These are phyloP conservation scores for Glyptemys insculpta DNA, from an alignment of 2,797 vertebrate genomes.

Conservation along the genomic window DNA sequence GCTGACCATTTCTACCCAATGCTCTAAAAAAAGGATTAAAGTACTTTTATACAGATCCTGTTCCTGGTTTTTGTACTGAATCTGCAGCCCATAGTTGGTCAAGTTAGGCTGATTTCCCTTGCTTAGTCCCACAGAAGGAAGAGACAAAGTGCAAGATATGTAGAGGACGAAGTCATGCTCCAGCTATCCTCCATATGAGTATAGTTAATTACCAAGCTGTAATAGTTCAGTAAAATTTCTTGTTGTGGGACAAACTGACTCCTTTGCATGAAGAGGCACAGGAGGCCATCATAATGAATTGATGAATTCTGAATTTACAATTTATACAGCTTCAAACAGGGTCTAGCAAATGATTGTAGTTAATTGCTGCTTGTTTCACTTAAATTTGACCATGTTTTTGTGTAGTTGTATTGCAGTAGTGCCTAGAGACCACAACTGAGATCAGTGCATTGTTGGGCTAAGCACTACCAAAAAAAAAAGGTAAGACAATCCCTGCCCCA, in stretches of 20 bases:
- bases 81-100: not conserved
- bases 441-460: not conserved
- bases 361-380: too few species aligned
- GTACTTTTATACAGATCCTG: too few species aligned
- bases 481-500: not conserved
- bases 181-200: not conserved
- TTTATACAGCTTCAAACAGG: not conserved
- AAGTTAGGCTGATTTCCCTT: not conserved
- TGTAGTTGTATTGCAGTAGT: too few species aligned
- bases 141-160: not conserved
- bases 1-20: too few species aligned
- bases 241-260: not conserved
- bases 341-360: not conserved
- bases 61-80: not conserved
- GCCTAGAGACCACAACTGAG: not conserved
- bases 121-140: not conserved
- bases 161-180: not conserved
- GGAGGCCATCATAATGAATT: not conserved
- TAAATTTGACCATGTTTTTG: too few species aligned
- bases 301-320: not conserved
- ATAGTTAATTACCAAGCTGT: not conserved
- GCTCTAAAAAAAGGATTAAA: too few species aligned
- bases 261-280: not conserved
- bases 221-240: not conserved
- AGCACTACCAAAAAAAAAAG: too few species aligned